A percentile compares a stretch with the other conserved stretches of the same genome.
phyloP scores from a whole-genome alignment of 1,140 invertebrate genomes.

The Euura lappo region DNA sequence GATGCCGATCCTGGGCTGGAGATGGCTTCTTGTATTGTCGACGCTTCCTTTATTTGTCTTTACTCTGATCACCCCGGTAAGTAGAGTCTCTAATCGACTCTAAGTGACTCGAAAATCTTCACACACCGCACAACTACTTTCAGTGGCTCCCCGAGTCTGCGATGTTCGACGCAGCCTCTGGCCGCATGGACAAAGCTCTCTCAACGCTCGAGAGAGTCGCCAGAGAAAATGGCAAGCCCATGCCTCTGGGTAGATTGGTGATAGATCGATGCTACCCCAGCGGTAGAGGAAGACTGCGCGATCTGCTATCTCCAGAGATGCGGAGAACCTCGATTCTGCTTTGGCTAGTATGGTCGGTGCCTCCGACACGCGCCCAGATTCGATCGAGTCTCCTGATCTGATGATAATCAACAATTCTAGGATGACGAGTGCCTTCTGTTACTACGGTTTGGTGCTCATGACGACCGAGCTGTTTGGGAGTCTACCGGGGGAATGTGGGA shows the following conservation, averaged over 20 bases:
- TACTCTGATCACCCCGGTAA: constrained; percentile 77
- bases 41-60: constrained; percentile 88
- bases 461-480: constrained; percentile 92
- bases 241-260: constrained; percentile 86
- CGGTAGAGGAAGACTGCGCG: constrained; percentile 74
- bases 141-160: constrained; percentile 95
- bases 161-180: constrained; percentile 84
- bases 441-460: constrained; percentile 95
- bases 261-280: constrained; percentile 71
- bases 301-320: constrained; percentile 81
- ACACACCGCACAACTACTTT: constrained; percentile 30
- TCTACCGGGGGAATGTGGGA: constrained; percentile 58
- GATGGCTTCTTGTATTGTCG: constrained; percentile 88
- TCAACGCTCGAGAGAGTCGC: constrained; percentile 85
- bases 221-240: constrained; percentile 86
- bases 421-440: constrained; percentile 94
- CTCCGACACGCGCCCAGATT: not conserved
- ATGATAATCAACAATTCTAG: constrained; percentile 58
- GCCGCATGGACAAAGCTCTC: constrained; percentile 85
- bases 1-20: constrained; percentile 91
- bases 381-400: not conserved
- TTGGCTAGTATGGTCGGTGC: constrained; percentile 90
- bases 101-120: not conserved
- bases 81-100: constrained; percentile 46
- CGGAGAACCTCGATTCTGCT: constrained; percentile 84